These are phyloP conservation scores for Podarcis cretensis DNA, from an alignment of 2,113 vertebrate genomes.

Conservation along the genomic window DNA sequence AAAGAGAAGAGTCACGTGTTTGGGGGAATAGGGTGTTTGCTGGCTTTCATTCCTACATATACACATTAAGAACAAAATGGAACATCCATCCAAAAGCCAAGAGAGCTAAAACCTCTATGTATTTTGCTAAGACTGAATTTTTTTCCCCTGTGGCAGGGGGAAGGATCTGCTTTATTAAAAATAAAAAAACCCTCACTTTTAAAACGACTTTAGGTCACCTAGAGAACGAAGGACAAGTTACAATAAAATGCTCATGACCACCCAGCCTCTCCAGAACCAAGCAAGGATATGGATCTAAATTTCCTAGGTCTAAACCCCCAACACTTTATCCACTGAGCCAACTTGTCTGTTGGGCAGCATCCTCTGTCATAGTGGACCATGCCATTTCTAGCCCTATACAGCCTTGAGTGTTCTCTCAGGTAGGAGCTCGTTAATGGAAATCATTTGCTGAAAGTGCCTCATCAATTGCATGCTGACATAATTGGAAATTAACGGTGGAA, in stretches of 20 bases:
- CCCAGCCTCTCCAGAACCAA: not conserved
- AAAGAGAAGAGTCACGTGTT: not conserved
- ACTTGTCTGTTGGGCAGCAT: not conserved
- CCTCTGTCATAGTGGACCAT: not conserved
- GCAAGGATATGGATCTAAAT: not conserved
- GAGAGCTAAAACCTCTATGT: not conserved
- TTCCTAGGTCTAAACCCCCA: not conserved
- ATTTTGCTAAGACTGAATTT: not conserved
- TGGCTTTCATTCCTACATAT: not conserved
- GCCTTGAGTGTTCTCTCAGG: not conserved
- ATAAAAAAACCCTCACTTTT: not conserved
- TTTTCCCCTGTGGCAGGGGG: not conserved
- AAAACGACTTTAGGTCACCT: too few species aligned
- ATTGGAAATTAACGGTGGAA: conserved; percentile 19
- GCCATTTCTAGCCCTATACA: not conserved
- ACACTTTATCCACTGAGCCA: not conserved
- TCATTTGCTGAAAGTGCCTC: conserved; percentile 1
- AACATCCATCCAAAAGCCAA: not conserved
- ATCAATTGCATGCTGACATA: conserved; percentile 16
- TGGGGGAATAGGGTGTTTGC: not conserved
- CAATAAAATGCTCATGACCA: too few species aligned
- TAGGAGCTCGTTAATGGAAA: not conserved
- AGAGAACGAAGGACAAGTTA: not conserved
- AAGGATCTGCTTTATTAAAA: not conserved
- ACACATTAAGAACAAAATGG: not conserved